Evolutionary conservation across 92 coral and sea anemone species (phyloP).

Genomic region (Palythoa grandis): DNA sequence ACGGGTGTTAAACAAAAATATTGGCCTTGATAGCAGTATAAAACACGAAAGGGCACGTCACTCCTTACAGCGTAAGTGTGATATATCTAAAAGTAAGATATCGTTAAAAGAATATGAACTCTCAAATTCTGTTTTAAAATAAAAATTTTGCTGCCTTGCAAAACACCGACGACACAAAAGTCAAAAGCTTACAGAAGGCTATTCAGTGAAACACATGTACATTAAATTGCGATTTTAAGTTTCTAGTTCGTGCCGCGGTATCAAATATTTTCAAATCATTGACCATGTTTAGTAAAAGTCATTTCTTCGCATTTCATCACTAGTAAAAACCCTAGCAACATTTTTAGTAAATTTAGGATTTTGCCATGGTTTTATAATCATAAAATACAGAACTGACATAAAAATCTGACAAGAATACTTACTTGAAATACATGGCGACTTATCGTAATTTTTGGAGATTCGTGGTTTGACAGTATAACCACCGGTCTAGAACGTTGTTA

Average conservation of each 20-base stretch:
- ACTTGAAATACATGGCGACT: neutral
- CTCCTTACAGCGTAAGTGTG: neutral
- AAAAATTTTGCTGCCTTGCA: neutral
- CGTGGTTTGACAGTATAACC: neutral
- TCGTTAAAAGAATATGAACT: neutral
- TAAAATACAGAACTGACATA: neutral
- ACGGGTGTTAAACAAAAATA: neutral
- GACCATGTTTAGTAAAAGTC: neutral
- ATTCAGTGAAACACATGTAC: neutral
- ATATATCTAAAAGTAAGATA: neutral
- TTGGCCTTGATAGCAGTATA: neutral
- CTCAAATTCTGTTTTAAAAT: neutral
- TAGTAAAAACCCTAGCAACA: neutral
- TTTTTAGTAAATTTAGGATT: neutral
- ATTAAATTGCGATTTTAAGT: neutral
- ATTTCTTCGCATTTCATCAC: neutral
- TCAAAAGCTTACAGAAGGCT: neutral
- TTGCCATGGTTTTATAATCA: neutral
- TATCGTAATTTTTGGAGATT: neutral
- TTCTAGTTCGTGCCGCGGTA: neutral
- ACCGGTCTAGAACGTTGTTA: neutral
- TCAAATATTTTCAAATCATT: neutral
- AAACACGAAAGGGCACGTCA: slow-evolving; percentile 7
- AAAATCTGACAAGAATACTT: neutral
- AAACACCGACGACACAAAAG: neutral